Evolutionary conservation across 1,140 invertebrate species (phyloP), one percentile per base, ranked within the genome.

Genomic region (Drosophila burlai): DNA sequence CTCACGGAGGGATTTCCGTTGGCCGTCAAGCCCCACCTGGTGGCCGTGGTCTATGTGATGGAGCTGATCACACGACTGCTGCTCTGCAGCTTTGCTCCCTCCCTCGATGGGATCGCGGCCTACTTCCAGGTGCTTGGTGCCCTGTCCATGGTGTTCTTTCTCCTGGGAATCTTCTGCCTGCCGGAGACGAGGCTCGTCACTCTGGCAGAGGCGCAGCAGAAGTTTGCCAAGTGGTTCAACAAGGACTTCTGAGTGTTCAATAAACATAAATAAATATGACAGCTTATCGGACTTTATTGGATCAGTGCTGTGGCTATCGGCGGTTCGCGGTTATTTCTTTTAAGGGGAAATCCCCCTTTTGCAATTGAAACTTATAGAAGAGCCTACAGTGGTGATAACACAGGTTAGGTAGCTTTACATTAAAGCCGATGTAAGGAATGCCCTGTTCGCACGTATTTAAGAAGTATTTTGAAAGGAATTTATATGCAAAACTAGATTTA

Each of bases 1-100:
- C 49, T 92, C 15, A 86, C 87, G 0, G 91, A 92, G 31, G 91
- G 87, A 7, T 92, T 92, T 55, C 91, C 91, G 0, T 38, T 92
- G 50, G 21, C 58, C 4, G 29, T 87, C 0, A 92, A 92, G 16
- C 80, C 87, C 0, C 89, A 81, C 26, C 68, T 74, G 64, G 77
- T 92, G 26, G 87, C 82, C 1, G n/a, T 82, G 6, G 64, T 82
- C 1, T 90, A 86, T 54, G 47, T 60, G 4, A 24, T 80, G 9
- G 87, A 92, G n/a, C 63, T 77, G 36, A 34, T 78, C 4, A 57
- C 81, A 3, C 42, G 81, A 2, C 69, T 92, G 15, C 69, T 76
- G 3, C 76, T 81, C 13, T 85, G 85, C 50, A 69, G 59, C 5
- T 68, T 52, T n/a, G 34, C 45, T 16, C 62, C 59, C 10, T 62